phyloP scores from a whole-genome alignment of 1,140 invertebrate species.

The Formica exsecta region DNA sequence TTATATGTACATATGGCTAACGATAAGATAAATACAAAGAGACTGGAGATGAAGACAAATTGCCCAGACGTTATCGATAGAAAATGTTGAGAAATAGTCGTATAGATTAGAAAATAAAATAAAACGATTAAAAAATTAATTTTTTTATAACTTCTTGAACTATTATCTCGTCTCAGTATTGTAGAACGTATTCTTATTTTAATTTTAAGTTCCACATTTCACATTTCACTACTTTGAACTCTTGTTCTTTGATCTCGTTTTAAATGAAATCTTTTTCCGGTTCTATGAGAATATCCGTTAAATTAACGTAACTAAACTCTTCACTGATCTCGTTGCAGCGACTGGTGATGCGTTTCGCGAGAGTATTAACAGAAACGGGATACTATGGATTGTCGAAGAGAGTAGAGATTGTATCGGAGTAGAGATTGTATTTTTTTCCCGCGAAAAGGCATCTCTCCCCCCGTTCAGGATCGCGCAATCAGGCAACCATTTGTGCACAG shows the following conservation, averaged over 20 bases:
- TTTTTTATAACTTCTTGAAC: background rate
- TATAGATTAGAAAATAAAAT: background rate
- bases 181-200: background rate
- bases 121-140: background rate
- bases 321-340: conserved; percentile 1
- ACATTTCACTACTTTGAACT: background rate
- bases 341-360: background rate
- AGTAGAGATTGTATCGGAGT: background rate
- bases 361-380: conserved; percentile 14
- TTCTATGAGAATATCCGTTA: background rate
- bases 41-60: background rate
- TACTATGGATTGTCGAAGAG: background rate
- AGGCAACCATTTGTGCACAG: conserved; percentile 29
- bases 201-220: background rate
- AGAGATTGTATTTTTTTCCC: background rate
- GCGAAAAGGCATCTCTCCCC: background rate
- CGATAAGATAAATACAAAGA: background rate
- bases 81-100: background rate
- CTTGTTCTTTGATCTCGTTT: background rate
- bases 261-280: background rate
- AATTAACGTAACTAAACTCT: conserved; percentile 28
- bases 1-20: background rate
- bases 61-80: background rate
- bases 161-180: background rate
- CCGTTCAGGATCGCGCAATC: conserved; percentile 42